Conservation (phyloP, 2,888 invertebrate species). For the Latheticus oryzae region DNA sequence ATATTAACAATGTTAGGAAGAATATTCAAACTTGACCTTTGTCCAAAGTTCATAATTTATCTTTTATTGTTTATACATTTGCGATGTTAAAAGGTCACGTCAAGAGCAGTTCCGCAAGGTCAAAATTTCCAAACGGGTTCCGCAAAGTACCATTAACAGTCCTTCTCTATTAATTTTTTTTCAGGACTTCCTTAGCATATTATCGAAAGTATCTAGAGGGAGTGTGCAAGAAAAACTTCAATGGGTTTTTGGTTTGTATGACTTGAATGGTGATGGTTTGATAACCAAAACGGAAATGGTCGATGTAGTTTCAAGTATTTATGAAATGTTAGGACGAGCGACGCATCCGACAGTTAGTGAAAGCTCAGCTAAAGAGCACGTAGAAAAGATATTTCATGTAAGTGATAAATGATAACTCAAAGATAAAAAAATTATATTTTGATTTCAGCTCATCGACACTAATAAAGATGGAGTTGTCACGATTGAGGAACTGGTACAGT, state of each 20-base stretch:
- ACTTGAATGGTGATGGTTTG: constrained; percentile 86
- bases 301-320: constrained; percentile 85
- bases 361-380: constrained; percentile 83
- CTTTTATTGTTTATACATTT: constrained; percentile 27
- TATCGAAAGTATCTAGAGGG: constrained; percentile 87
- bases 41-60: constrained; percentile 21
- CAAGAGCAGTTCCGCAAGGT: too few species aligned
- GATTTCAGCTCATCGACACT: constrained; percentile 79
- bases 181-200: constrained; percentile 85
- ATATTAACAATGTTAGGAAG: constrained; percentile 9
- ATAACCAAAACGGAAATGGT: constrained; percentile 88
- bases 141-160: too few species aligned
- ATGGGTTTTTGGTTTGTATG: constrained; percentile 91
- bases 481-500: constrained; percentile 82
- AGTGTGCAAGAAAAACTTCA: constrained; percentile 86
- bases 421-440: constrained; percentile 20
- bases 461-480: constrained; percentile 85
- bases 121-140: too few species aligned
- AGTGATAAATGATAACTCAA: constrained; percentile 57
- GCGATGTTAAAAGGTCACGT: constrained; percentile 8
- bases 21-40: constrained; percentile 12
- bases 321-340: constrained; percentile 86
- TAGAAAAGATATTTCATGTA: constrained; percentile 88
- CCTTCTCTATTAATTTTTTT: constrained; percentile 40
- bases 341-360: constrained; percentile 80